Evolutionary conservation across 30 jellyfish, hydroid and myxozoan species (phyloP).

Genomic region (Hydractinia symbiolongicarpus): DNA sequence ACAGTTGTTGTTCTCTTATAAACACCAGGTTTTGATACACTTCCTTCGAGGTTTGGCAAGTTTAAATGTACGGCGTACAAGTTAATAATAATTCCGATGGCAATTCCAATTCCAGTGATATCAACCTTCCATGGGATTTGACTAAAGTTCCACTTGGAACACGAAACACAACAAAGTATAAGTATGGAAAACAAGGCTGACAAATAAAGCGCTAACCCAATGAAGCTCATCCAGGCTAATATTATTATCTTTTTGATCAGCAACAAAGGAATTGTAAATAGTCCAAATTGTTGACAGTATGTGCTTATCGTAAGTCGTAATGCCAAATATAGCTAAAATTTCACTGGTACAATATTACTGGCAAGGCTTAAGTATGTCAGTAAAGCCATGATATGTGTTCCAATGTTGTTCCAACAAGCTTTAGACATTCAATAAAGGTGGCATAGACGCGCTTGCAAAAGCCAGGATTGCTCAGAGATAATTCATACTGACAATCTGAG

Average conservation of each 20-base stretch:
- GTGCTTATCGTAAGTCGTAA: constrained; percentile 5
- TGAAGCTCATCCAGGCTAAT: constrained; percentile 69
- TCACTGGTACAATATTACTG: constrained; percentile 39
- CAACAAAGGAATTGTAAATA: constrained; percentile 48
- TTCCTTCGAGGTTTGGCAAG: constrained; percentile 82
- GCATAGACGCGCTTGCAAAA: constrained; percentile 43
- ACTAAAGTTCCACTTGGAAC: constrained; percentile 31
- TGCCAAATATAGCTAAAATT: not conserved
- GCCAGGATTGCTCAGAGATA: constrained; percentile 22
- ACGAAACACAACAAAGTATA: constrained; percentile 21
- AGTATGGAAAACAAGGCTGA: constrained; percentile 34
- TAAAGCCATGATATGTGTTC: constrained; percentile 31
- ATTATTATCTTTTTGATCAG: constrained; percentile 54
- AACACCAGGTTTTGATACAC: constrained; percentile 49
- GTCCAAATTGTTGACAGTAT: constrained; percentile 55
- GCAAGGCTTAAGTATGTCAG: constrained; percentile 44
- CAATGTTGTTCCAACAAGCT: constrained; percentile 35
- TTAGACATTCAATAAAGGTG: constrained; percentile 47
- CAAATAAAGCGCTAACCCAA: constrained; percentile 50
- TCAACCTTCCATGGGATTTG: constrained; percentile 29
- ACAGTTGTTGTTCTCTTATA: constrained; percentile 19
- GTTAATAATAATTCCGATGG: constrained; percentile 63
- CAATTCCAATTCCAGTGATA: constrained; percentile 41
- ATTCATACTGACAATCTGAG: constrained; percentile 59
- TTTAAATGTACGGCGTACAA: constrained; percentile 57